Evolutionary conservation across 1,140 invertebrate genomes (phyloP), one percentile per base, ranked within the genome.

Genomic region (Macrobrachium rosenbergii): DNA sequence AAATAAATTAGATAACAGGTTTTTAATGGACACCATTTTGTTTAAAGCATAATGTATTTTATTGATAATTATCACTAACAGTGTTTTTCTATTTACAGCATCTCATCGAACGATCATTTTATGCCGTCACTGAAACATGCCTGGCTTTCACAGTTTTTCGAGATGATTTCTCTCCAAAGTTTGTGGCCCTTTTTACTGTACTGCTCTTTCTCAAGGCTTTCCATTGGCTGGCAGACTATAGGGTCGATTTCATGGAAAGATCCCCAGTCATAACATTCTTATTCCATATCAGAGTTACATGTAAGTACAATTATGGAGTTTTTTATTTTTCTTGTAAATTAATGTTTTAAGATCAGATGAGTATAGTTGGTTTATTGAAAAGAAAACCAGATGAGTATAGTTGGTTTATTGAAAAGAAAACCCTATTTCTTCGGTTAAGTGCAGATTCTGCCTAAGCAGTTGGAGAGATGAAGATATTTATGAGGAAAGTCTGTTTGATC

Each of bases 201-300:
- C 93, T 99, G 58, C 93, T 99, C 63, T 99, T 99, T 92, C 92
- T 99, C 19, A 99, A 99, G 94, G 98, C 98, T 92, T 99, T 99
- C 93, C 99, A 99, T 94, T 99, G 99, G 99, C 93, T 99, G 21
- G 97, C 97, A 59, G 99, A 99, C 93, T 99, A 99, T 91, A 94
- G 99, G 92, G 98, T 99, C 52, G 99, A 99, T 93, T 99, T 97
- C 95, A 98, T 99, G 94, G 90, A 91, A 69, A 82, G 88, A 21
- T 90, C 88, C 93, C 99, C 99, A 28, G 95, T 99, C 0, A 99
- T 99, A 90, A 98, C 98, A 69, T 95, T 95, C 93, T 90, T 99
- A 69, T 99, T 99, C 92, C 99, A 99, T 92, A 92, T 99, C 14
- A 94, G 99, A 92, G 97, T 99, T 52, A 93, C 97, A 75, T 96